phyloP scores from a whole-genome alignment of 2,797 vertebrate genomes.

The Microctenopoma steveboyesi region DNA sequence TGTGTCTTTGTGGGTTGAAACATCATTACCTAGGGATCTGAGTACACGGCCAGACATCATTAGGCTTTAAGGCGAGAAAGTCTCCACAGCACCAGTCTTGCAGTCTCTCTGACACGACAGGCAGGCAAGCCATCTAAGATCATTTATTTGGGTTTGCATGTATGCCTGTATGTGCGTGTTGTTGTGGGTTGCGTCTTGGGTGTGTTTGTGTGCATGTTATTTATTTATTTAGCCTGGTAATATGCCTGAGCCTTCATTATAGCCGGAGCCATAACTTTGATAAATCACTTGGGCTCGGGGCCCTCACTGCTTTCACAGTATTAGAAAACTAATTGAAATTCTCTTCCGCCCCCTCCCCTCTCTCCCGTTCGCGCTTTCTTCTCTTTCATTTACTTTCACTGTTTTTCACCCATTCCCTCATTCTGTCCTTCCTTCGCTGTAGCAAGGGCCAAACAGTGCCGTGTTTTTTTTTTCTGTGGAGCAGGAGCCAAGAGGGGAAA shows the following conservation, averaged over 20 bases:
- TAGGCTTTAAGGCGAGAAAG: constrained; percentile 61
- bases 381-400: constrained; percentile 3
- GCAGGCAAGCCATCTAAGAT: constrained; percentile 56
- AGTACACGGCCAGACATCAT: constrained; percentile 66
- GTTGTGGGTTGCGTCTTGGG: constrained; percentile 13
- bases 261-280: constrained; percentile 85
- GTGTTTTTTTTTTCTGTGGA: constrained; percentile 60
- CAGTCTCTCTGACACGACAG: constrained; percentile 50
- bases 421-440: constrained; percentile 49
- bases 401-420: constrained; percentile 41
- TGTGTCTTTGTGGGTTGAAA: constrained; percentile 24
- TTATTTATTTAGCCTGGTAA: constrained; percentile 79
- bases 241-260: constrained; percentile 84
- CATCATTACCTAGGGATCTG: constrained; percentile 66
- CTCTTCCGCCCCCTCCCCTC: constrained; percentile 64
- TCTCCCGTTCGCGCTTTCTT: constrained; percentile 31
- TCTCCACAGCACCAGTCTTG: constrained; percentile 44
- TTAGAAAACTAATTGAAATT: constrained; percentile 88
- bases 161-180: constrained; percentile 6
- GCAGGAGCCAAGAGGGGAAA: constrained; percentile 75
- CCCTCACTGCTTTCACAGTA: constrained; percentile 82
- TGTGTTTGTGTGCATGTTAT: constrained; percentile 56
- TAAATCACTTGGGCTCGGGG: constrained; percentile 84
- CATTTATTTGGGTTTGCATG: constrained; percentile 63
- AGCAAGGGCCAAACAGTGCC: constrained; percentile 57